phyloP scores from a whole-genome alignment of 2,797 vertebrate genomes.

The Stomatorhinus walkeri region DNA sequence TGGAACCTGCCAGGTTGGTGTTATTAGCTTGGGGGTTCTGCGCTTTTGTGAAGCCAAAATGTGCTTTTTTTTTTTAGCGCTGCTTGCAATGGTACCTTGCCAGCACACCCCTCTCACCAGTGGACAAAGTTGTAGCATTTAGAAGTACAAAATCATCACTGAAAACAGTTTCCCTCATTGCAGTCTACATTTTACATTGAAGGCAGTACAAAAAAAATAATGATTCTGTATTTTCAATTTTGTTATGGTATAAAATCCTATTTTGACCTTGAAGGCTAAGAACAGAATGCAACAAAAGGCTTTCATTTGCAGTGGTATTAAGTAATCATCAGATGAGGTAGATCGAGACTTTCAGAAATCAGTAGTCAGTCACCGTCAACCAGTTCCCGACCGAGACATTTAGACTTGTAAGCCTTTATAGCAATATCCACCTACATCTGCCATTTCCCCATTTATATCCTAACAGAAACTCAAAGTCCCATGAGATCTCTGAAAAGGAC shows the following conservation, averaged over 20 bases:
- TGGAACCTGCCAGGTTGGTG: conserved; percentile 13
- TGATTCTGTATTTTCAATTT: neutral
- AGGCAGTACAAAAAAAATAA: neutral
- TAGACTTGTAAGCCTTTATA: neutral
- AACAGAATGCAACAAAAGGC: neutral
- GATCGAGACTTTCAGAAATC: neutral
- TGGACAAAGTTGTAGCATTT: conserved; percentile 14
- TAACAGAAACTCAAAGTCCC: neutral
- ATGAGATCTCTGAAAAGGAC: neutral
- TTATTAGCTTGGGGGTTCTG: conserved; percentile 10
- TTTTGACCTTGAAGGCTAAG: neutral
- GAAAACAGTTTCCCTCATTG: neutral
- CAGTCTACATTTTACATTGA: neutral
- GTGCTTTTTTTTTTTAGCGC: neutral
- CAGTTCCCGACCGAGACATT: neutral
- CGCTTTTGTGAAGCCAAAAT: conserved; percentile 4
- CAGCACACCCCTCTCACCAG: conserved; percentile 1
- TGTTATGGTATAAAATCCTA: neutral
- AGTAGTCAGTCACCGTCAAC: neutral
- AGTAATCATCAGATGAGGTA: neutral
- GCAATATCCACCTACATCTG: neutral
- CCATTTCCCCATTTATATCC: neutral
- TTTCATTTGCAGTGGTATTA: neutral
- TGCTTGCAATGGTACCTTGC: neutral
- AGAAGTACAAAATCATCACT: neutral